Evolutionary conservation across 1,140 invertebrate species (phyloP), one percentile per base, ranked within the genome.

Genomic region (Wasmannia auropunctata): DNA sequence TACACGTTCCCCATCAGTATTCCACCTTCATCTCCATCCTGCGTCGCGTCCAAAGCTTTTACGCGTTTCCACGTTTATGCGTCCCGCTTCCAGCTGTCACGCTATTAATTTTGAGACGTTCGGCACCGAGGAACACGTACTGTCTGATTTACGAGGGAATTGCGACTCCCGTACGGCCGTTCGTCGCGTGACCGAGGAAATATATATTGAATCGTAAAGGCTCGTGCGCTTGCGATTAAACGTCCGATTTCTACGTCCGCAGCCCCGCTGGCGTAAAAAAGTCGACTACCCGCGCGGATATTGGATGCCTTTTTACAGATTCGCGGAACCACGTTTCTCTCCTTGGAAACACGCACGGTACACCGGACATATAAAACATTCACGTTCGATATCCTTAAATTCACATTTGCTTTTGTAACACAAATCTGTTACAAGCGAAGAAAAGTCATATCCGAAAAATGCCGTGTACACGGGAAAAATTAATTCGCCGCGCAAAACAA

Each of bases 181-280:
- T 80, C 79, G 4, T 40, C 51, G 37, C 25, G 25, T 34, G 11
- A 81, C 40, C 67, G 28, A 74, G 67, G 4, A 83, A 83, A 83
- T 83, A 83, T 83, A 83, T 83, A 83, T 83, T 54, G 40, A 58
- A 60, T 74, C 79, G 67, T 83, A 83, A 83, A 83, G 7, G 67
- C 19, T 67, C 6, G 49, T 37, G 34, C 19, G 25, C 25, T 8
- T 4, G 37, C 25, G 37, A 58, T 83, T 83, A 83, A 83, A 58
- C 25, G 14, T 43, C 8, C 34, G 22, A 28, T 56, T 43, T 74
- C 31, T 43, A 56, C 43, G 7, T 31, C n/a, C 62, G 34, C 34
- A 40, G 1, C 2, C 34, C 28, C 16, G 19, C 31, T 4, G 28
- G 28, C 11, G 10, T 43, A 74, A 60, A 74, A 80, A 74, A 70